Base-by-base conservation (phyloP, 2,113 vertebrate genomes). In the Stercorarius parasiticus region DNA sequence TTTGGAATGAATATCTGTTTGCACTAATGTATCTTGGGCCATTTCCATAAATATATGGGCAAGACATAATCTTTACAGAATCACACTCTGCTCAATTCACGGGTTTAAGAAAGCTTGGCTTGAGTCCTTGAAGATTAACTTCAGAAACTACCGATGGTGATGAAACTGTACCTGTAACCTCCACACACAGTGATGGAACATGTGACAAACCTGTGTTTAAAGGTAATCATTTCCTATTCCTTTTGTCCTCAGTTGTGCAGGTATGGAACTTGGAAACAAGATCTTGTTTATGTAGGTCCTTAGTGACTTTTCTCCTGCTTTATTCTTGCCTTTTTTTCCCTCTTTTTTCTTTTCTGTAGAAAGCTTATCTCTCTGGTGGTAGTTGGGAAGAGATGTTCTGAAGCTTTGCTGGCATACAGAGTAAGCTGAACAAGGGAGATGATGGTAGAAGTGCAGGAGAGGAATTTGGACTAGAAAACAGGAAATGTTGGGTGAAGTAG, bases 281-380 rank as follows among this genome's bases (percentile, higher is more conserved):
- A 15, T 30, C 15, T 58, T 90, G 15, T 29, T 80, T 82, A 71
- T 23, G 6, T 34, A 70, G 1, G 17, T 38, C 19, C 23, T 64
- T 55, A 38, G 27, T 42, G 29, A 53, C 7, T 53, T 74, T 61
- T 47, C 7, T 80, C 14, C 43, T 62, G 14, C 17, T 79, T 36
- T 79, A 23, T 38, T 43, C 76, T 76, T 62, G 11, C 7, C 7
- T 11, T 27, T 22, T 1, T 8, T 3, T 0, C 3, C 11, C 3
- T 6, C 36, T 42, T 22, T 79, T 73, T 65, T 62, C 2, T 29
- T 16, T 70, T 62, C 18, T 71, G 1, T 23, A 59, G 30, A 58
- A 82, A 72, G 3, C 2, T 36, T 53, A 4, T 50, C 6, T 59
- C 4, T 92, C 27, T 80, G 13, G 3, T 5, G 3, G 5, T 47